Evolutionary conservation across 1,140 invertebrate genomes (phyloP).

Genomic region (Trichonephila clavata): DNA sequence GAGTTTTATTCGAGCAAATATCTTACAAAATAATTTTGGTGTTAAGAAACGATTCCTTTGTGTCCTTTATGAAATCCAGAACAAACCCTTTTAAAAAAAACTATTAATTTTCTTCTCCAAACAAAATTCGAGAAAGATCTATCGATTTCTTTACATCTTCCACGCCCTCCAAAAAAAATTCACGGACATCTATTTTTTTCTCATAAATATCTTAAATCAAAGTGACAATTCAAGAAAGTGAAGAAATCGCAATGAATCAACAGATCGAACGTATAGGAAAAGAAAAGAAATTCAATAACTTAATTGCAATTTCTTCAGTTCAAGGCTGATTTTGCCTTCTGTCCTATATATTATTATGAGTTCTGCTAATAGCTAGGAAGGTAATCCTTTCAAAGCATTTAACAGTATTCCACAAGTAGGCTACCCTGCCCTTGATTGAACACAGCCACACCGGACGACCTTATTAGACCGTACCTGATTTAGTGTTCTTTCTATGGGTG

Average conservation of each 20-base stretch:
- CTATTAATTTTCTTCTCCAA: background rate
- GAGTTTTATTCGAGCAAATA: no score
- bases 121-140: background rate
- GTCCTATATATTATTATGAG: background rate
- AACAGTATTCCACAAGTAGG: background rate
- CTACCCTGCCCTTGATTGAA: constrained; percentile 3
- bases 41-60: no score
- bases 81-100: no score
- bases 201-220: background rate
- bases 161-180: background rate
- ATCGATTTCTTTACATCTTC: background rate
- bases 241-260: background rate
- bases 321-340: background rate
- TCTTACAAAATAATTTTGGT: no score
- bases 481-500: background rate
- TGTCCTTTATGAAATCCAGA: no score
- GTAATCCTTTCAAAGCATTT: background rate
- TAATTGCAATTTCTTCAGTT: constrained; percentile 14
- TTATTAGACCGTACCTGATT: constrained; percentile 18
- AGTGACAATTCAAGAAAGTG: background rate
- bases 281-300: background rate
- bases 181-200: background rate
- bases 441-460: background rate
- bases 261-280: background rate
- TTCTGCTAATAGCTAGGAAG: background rate